A percentile compares a stretch with the other conserved stretches of the same genome.
Conservation (phyloP, 2,888 invertebrate species). For the Diogma glabrata region DNA sequence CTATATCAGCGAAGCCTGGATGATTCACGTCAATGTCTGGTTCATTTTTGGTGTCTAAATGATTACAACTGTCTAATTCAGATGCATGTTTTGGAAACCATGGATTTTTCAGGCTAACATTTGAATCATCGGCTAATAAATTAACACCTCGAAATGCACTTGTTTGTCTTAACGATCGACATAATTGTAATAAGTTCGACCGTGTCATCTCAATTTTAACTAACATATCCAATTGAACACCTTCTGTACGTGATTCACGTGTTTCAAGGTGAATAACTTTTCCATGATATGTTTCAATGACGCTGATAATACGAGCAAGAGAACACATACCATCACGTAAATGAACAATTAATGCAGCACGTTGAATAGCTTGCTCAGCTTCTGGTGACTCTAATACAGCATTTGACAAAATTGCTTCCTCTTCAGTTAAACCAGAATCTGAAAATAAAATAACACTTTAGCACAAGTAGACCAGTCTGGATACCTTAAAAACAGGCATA, state of each 20-base stretch:
- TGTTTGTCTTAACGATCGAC: constrained; percentile 75
- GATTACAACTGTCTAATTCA: constrained; percentile 94
- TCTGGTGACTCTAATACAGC: constrained; percentile 70
- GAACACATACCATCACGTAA: constrained; percentile 83
- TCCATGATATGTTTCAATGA: constrained; percentile 84
- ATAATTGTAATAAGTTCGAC: constrained; percentile 63
- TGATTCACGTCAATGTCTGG: constrained; percentile 98
- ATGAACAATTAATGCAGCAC: constrained; percentile 69
- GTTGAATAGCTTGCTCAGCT: constrained; percentile 59
- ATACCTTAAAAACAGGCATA: no score
- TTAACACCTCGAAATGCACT: constrained; percentile 69
- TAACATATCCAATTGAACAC: constrained; percentile 73
- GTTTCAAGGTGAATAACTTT: constrained; percentile 81
- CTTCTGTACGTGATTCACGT: constrained; percentile 64
- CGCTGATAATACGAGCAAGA: constrained; percentile 77
- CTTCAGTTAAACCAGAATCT: constrained; percentile 63
- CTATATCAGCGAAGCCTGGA: constrained; percentile 93
- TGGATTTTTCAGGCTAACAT: constrained; percentile 75
- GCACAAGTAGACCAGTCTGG: no score
- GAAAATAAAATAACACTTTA: constrained; percentile 26
- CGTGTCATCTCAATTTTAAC: constrained; percentile 78
- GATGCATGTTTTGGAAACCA: constrained; percentile 96
- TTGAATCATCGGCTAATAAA: constrained; percentile 64
- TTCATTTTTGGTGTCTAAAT: constrained; percentile 96
- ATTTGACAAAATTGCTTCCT: constrained; percentile 77